These are phyloP conservation scores for Helicolenus hilgendorfi DNA, from an alignment of 2,797 vertebrate genomes.

Conservation along the genomic window DNA sequence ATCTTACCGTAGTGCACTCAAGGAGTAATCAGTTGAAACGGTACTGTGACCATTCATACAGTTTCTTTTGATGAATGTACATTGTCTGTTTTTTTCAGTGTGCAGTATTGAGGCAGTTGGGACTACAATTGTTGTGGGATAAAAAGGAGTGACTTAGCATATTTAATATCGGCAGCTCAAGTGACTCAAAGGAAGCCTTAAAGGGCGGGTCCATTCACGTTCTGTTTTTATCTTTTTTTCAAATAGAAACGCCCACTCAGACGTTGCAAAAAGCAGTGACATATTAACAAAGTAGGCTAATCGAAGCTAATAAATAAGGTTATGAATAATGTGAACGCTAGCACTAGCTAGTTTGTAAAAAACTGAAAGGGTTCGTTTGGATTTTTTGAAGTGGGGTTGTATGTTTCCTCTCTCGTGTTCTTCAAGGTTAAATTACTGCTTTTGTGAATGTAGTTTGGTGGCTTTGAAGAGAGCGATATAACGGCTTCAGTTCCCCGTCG, in stretches of 20 bases:
- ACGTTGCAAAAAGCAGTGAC: no score
- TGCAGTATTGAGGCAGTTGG: not conserved
- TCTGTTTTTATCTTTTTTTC: not conserved
- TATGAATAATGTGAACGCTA: no score
- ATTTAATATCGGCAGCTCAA: constrained; percentile 9
- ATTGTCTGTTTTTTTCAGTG: not conserved
- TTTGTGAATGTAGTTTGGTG: no score
- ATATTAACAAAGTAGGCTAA: no score
- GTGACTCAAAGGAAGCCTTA: not conserved
- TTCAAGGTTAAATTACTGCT: no score
- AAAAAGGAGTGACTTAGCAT: not conserved
- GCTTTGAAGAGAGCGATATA: no score
- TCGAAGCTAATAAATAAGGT: no score
- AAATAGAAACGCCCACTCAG: not conserved
- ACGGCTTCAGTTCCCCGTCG: no score
- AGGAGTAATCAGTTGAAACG: not conserved
- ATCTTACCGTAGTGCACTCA: not conserved
- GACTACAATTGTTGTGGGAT: not conserved
- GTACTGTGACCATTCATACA: not conserved
- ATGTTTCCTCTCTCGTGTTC: no score
- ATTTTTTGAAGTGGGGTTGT: not conserved
- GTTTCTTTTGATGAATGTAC: not conserved
- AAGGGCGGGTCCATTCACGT: no score
- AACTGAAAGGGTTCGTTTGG: not conserved
- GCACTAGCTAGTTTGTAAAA: not conserved